phyloP scores from a whole-genome alignment of 2,888 invertebrate species.

The Salpingus planirostris region DNA sequence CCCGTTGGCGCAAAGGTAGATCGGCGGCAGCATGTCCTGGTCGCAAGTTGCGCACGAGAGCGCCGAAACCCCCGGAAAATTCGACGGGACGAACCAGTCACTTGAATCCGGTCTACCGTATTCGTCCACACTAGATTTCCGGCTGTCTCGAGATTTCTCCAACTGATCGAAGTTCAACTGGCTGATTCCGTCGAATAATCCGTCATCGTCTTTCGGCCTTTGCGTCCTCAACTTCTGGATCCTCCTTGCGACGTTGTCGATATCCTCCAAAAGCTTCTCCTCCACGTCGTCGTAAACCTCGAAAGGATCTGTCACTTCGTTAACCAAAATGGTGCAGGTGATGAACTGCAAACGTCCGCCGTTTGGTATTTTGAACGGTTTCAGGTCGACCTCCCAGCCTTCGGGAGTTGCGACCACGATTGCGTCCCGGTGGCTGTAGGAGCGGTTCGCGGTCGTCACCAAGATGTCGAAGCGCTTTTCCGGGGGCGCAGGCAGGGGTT shows the following conservation, averaged over 20 bases:
- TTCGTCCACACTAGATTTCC: background rate
- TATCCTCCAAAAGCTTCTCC: conserved; percentile 1
- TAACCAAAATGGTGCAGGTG: background rate
- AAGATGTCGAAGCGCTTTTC: conserved; percentile 24
- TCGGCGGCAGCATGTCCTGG: conserved; percentile 23
- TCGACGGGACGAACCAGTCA: background rate
- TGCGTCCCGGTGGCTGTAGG: conserved; percentile 1
- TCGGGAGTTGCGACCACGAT: conserved; percentile 1
- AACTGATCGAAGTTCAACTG: conserved; percentile 6
- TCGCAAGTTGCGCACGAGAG: conserved; percentile 22
- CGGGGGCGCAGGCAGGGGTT: conserved; percentile 21
- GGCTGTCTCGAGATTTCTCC: conserved; percentile 5
- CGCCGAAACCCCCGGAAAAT: conserved; percentile 7
- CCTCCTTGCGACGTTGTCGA: conserved; percentile 3
- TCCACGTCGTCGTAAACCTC: conserved; percentile 2
- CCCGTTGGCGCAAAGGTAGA: conserved; percentile 23
- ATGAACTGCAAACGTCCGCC: background rate
- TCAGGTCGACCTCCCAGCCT: conserved; percentile 12
- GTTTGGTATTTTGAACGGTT: conserved; percentile 4
- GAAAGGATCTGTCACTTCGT: background rate
- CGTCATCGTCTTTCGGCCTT: background rate
- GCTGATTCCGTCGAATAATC: conserved; percentile 10
- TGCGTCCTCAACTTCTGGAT: conserved; percentile 3
- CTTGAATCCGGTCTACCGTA: background rate
- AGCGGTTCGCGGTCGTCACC: conserved; percentile 1